These are phyloP conservation scores for Phyto melanocephala DNA, from an alignment of 2,888 invertebrate genomes.

Conservation along the genomic window DNA sequence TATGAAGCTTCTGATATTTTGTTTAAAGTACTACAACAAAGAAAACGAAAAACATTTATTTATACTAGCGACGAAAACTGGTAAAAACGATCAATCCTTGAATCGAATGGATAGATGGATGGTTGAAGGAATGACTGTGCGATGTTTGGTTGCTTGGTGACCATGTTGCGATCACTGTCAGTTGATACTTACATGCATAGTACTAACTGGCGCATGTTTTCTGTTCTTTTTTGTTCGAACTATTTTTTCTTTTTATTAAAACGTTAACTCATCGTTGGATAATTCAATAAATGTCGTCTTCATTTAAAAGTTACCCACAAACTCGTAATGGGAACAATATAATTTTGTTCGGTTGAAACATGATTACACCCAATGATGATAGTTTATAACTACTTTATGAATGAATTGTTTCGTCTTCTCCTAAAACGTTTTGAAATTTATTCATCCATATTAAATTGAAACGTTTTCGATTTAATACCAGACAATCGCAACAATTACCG, in stretches of 20 bases:
- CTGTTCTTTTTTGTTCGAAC: not conserved
- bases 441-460: constrained; percentile 36
- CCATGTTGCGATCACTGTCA: constrained; percentile 53
- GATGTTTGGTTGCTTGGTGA: constrained; percentile 40
- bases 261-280: constrained; percentile 46
- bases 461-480: constrained; percentile 28
- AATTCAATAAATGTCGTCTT: constrained; percentile 61
- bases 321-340: constrained; percentile 34
- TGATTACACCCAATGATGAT: constrained; percentile 5
- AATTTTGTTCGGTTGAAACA: constrained; percentile 24
- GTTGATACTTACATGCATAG: constrained; percentile 15
- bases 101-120: constrained; percentile 19
- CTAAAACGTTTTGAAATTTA: constrained; percentile 13
- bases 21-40: not conserved
- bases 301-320: constrained; percentile 26
- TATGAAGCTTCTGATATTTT: constrained; percentile 57
- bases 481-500: constrained; percentile 33
- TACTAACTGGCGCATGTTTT: constrained; percentile 28
- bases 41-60: not conserved
- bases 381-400: constrained; percentile 40
- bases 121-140: constrained; percentile 21
- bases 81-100: constrained; percentile 10
- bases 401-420: constrained; percentile 29
- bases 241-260: constrained; percentile 22
- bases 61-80: not conserved